Evolutionary conservation across 2,797 vertebrate species (phyloP).

Genomic region (Xiphorhynchus erythropygius): DNA sequence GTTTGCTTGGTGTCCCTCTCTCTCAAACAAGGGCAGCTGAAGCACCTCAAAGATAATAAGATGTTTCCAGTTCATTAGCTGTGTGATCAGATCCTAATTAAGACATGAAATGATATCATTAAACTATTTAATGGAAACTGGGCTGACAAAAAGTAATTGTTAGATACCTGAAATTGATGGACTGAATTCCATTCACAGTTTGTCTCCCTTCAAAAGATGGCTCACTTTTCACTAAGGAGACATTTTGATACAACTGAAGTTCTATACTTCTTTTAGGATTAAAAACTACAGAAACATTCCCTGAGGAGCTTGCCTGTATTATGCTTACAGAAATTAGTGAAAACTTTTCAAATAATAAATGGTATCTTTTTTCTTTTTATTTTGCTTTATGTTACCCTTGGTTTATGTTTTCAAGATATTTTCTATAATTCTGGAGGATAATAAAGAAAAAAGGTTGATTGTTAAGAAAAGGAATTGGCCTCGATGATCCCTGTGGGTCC

Average conservation of each 20-base stretch:
- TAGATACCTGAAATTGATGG: not conserved
- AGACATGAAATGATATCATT: not conserved
- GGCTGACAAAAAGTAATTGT: not conserved
- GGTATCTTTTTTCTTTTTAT: not conserved
- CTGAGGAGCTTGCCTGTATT: not conserved
- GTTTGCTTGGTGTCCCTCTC: not conserved
- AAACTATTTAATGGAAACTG: not conserved
- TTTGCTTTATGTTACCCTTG: not conserved
- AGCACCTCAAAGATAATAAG: not conserved
- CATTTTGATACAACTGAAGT: not conserved
- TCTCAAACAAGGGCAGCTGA: not conserved
- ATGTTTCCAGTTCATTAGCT: conserved; percentile 8
- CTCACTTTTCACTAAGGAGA: not conserved
- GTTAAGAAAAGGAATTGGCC: not conserved
- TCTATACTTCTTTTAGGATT: not conserved
- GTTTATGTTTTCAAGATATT: not conserved
- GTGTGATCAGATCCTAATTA: not conserved
- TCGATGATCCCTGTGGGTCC: not conserved
- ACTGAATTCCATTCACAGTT: not conserved
- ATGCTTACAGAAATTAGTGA: not conserved
- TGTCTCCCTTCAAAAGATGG: not conserved
- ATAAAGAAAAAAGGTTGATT: not conserved
- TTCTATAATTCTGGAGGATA: not conserved
- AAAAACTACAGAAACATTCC: not conserved
- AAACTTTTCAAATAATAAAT: not conserved